Evolutionary conservation across 2,113 vertebrate species (phyloP), one percentile per base, ranked within the genome.

Genomic region (Mus pahari): DNA sequence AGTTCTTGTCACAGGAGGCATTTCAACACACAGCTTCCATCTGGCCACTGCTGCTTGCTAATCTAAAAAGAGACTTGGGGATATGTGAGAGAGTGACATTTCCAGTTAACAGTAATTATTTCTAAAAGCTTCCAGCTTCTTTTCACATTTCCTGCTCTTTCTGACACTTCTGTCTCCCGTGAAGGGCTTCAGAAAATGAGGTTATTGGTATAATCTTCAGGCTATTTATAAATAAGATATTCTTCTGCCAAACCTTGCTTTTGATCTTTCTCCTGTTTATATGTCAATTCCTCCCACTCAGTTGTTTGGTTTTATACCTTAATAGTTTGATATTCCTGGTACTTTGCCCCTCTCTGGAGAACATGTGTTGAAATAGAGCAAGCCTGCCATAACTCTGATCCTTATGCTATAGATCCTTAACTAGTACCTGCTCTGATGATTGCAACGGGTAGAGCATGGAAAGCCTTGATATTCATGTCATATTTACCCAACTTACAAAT

Each of bases 31-130:
- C 62, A 96, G 86, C 70, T 55, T 97, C 96, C 97, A 97, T 97
- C 93, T 97, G 97, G 96, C 91, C 96, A 92, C 70, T 93, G 93
- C 77, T 92, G 81, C 94, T 95, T 17, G 60, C 94, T 95, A 94
- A 95, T 97, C 97, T 97, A 95, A 96, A 97, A 97, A 96, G 94
- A 95, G 94, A 95, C 74, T 93, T 55, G 50, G 77, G 82, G 62
- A 96, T 92, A 73, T 97, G 90, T 92, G 79, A 39, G 28, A 94
- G 93, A 95, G 77, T 83, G 97, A 97, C 78, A 92, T 97, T 98
- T 97, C 94, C 86, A 96, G 95, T 94, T 94, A 98, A 92, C 94
- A 97, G 92, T 96, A 96, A 97, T 97, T 95, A 93, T 97, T 95
- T 97, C 82, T 92, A 94, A 97, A 96, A 97, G 88, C 90, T 95